Evolutionary conservation across 37 sponge, comb jelly and placozoan genomes (phyloP).

Genomic region (Spongia lamella): DNA sequence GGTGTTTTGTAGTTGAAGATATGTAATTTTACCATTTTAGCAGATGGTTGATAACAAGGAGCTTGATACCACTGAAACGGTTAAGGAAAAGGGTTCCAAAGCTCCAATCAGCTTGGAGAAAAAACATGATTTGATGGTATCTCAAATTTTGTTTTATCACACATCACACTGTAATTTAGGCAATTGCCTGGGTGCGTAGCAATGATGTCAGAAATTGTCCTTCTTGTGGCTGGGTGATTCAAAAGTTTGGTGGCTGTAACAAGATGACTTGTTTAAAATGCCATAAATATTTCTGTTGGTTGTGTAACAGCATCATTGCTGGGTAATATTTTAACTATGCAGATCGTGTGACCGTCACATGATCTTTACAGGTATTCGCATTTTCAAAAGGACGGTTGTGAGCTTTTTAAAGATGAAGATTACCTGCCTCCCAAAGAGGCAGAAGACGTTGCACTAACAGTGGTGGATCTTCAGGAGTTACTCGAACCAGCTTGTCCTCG

Average conservation of each 20-base stretch:
- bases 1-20: too few relatives aligned
- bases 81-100: conserved; percentile 4
- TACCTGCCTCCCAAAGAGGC: conserved; percentile 44
- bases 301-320: conserved; percentile 37
- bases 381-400: conserved; percentile 35
- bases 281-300: conserved; percentile 59
- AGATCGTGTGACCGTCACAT: too few relatives aligned
- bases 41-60: too few relatives aligned
- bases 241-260: conserved; percentile 79
- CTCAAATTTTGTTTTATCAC: not conserved
- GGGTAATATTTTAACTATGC: conserved; percentile 33
- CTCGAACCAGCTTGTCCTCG: conserved; percentile 57
- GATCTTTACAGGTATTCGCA: conserved; percentile 49
- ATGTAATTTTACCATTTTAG: too few relatives aligned
- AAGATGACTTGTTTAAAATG: conserved; percentile 59
- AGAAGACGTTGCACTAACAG: conserved; percentile 4
- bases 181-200: conserved; percentile 47
- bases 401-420: conserved; percentile 53
- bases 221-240: conserved; percentile 36
- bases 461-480: conserved; percentile 18
- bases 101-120: conserved; percentile 10
- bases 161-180: conserved; percentile 29
- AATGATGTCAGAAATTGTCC: conserved; percentile 52
- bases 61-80: not conserved
- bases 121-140: conserved; percentile 52